A percentile compares a stretch with the other conserved stretches of the same genome.
Evolutionary conservation across 2,888 invertebrate genomes (phyloP).

Genomic region (Pycnomerus fuliginosus): DNA sequence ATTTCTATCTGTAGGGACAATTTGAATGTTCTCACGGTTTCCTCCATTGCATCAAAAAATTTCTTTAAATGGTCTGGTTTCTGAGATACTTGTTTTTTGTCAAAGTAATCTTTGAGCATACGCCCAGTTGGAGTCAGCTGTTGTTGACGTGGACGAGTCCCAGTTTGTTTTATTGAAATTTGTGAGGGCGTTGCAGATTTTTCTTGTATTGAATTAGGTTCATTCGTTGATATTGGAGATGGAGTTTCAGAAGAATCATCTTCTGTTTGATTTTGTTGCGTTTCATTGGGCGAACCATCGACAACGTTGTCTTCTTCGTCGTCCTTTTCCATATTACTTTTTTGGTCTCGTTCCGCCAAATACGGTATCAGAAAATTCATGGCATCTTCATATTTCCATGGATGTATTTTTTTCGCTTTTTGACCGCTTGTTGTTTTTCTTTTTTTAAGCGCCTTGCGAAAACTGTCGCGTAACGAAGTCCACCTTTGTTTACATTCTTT

Average conservation of each 20-base stretch:
- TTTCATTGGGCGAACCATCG: no score
- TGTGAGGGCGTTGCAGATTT: no score
- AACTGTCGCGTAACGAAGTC: background rate
- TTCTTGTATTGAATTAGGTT: no score
- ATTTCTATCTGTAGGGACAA: background rate
- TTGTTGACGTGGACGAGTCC: background rate
- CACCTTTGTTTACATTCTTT: background rate
- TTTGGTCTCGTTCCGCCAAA: background rate
- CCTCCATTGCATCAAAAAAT: background rate
- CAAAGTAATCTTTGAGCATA: background rate
- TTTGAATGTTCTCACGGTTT: background rate
- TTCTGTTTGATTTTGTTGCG: no score
- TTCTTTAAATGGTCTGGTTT: background rate
- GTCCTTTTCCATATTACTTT: background rate
- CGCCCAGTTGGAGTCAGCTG: background rate
- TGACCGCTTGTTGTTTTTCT: background rate
- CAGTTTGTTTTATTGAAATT: background rate
- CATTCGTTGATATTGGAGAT: no score
- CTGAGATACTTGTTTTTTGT: background rate
- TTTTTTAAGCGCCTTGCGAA: background rate
- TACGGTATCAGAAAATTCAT: background rate
- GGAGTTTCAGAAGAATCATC: no score
- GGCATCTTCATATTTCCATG: background rate
- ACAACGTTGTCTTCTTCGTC: no score
- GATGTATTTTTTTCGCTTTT: background rate